Percentiles rank a stretch among this genome's conserved stretches.
phyloP scores from a whole-genome alignment of 1,140 invertebrate species.

The Drosophila jambulina region DNA sequence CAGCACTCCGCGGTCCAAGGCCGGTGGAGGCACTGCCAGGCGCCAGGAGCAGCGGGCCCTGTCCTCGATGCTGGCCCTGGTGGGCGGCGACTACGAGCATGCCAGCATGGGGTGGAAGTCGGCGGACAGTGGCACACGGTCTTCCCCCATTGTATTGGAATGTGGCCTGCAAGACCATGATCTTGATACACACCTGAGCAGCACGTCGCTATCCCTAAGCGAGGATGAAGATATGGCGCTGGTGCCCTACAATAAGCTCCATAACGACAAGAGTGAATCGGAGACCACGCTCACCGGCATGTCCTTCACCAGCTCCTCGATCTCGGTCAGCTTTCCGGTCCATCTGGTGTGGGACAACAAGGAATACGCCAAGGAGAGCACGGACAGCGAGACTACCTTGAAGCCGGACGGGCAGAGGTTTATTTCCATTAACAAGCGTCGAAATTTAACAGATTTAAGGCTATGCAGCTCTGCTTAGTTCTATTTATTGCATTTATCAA shows the following conservation, averaged over 20 bases:
- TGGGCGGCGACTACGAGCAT: not conserved
- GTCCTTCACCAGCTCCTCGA: slow-evolving; percentile 8
- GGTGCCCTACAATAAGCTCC: slow-evolving; percentile 35
- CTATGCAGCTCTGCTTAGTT: not conserved
- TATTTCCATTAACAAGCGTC: not conserved
- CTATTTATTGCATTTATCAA: not conserved
- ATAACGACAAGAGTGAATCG: slow-evolving; percentile 15
- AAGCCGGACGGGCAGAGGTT: slow-evolving; percentile 50
- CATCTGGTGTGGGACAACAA: slow-evolving; percentile 58
- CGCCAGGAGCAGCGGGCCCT: not conserved
- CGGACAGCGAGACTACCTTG: slow-evolving; percentile 61
- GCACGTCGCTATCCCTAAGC: not conserved
- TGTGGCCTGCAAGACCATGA: slow-evolving; percentile 2
- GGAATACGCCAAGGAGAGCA: slow-evolving; percentile 32
- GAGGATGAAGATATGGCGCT: slow-evolving; percentile 15
- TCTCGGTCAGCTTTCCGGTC: slow-evolving; percentile 52
- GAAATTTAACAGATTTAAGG: not conserved
- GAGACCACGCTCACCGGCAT: slow-evolving; percentile 18
- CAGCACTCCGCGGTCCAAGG: slow-evolving; percentile 36
- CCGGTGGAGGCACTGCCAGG: slow-evolving; percentile 38
- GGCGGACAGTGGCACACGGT: slow-evolving; percentile 8
- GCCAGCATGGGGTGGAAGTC: slow-evolving; percentile 12
- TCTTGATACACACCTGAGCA: not conserved
- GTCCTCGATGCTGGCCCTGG: slow-evolving; percentile 15
- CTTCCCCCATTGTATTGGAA: slow-evolving; percentile 24